phyloP scores from a whole-genome alignment of 2,888 invertebrate genomes.

The Lepidochrysops patricia region DNA sequence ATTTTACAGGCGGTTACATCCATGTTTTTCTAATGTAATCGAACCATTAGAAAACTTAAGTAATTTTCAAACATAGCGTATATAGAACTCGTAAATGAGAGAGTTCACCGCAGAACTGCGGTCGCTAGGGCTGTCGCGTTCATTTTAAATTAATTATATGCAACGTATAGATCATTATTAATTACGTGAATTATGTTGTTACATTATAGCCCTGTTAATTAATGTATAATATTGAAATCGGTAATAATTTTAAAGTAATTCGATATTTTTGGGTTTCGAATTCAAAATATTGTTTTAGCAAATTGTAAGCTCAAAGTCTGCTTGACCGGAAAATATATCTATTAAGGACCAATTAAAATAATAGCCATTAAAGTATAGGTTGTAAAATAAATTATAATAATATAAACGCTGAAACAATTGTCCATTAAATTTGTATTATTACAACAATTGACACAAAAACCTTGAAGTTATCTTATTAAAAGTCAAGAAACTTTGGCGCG shows the following conservation, averaged over 20 bases:
- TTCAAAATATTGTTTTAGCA: too few species aligned
- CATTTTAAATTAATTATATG: not conserved
- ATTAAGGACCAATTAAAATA: not conserved
- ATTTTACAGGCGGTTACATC: not conserved
- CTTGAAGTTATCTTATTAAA: not conserved
- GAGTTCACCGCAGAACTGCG: slow-evolving; percentile 23
- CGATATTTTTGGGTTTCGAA: too few species aligned
- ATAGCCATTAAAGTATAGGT: not conserved
- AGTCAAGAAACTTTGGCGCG: not conserved
- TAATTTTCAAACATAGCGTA: not conserved
- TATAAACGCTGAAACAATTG: not conserved
- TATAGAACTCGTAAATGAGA: slow-evolving; percentile 18
- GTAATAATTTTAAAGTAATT: not conserved
- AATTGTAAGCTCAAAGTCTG: too few species aligned
- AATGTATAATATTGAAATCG: not conserved
- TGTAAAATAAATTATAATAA: not conserved
- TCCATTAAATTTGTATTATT: not conserved
- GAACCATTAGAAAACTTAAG: not conserved
- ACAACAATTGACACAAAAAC: not conserved
- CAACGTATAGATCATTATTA: not conserved
- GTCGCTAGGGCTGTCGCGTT: slow-evolving; percentile 15
- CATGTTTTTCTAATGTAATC: not conserved
- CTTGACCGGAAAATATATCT: not conserved
- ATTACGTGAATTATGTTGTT: not conserved
- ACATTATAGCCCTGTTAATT: not conserved